These are phyloP conservation scores for Trilocha varians DNA, from an alignment of 2,888 invertebrate species.

Conservation along the genomic window DNA sequence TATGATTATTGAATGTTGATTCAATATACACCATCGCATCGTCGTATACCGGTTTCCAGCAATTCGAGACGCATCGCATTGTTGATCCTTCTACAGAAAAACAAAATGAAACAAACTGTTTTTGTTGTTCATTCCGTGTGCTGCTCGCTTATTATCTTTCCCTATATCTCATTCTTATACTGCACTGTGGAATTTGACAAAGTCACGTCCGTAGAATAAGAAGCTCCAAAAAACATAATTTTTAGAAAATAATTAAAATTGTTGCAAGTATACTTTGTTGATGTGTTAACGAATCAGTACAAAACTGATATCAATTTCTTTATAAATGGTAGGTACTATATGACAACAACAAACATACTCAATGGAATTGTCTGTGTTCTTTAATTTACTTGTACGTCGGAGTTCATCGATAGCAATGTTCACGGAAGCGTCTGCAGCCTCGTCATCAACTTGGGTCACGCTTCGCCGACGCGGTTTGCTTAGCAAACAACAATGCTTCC, in stretches of 20 bases:
- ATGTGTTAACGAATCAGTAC: too few species aligned
- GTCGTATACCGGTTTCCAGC: constrained; percentile 60
- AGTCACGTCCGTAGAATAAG: background rate
- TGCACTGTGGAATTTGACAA: constrained; percentile 4
- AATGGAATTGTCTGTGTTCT: background rate
- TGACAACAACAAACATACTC: too few species aligned
- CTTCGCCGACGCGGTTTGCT: constrained; percentile 48
- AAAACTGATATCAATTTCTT: too few species aligned
- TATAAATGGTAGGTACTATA: too few species aligned
- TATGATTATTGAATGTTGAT: constrained; percentile 13
- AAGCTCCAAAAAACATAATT: background rate
- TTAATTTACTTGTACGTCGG: background rate
- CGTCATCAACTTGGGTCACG: constrained; percentile 41
- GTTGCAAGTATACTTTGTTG: too few species aligned
- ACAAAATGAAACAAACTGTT: constrained; percentile 59
- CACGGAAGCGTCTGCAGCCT: constrained; percentile 36
- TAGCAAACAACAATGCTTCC: constrained; percentile 44
- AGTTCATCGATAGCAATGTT: constrained; percentile 25
- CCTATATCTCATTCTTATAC: constrained; percentile 18
- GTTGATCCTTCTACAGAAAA: constrained; percentile 61
- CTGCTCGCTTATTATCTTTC: constrained; percentile 27
- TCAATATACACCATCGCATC: constrained; percentile 43
- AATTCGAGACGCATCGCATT: constrained; percentile 50
- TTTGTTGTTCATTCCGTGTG: constrained; percentile 27
- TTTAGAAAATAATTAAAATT: too few species aligned